phyloP scores from a whole-genome alignment of 2,797 vertebrate genomes.

The Tokudaia tokunoshimensis region DNA sequence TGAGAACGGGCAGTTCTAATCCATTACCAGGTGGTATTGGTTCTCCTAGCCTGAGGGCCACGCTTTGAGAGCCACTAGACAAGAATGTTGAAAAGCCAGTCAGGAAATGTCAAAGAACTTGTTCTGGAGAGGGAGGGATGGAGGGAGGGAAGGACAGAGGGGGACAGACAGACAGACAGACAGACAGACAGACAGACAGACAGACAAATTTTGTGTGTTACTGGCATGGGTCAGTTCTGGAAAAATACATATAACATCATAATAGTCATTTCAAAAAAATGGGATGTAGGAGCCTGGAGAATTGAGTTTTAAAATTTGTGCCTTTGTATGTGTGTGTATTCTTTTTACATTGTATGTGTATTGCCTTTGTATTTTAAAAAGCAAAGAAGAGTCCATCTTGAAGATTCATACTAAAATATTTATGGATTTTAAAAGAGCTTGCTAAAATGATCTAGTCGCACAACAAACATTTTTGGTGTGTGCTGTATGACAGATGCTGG shows the following conservation, averaged over 20 bases:
- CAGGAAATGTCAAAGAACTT: constrained; percentile 44
- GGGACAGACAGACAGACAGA: not conserved
- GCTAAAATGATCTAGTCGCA: constrained; percentile 59
- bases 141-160: not conserved
- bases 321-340: constrained; percentile 6
- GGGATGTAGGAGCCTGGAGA: constrained; percentile 17
- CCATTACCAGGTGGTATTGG: not conserved
- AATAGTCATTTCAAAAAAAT: constrained; percentile 33
- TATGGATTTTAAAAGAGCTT: constrained; percentile 59
- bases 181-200: not conserved
- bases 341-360: constrained; percentile 51
- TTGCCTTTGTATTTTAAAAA: constrained; percentile 62
- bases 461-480: constrained; percentile 65
- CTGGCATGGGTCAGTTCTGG: not conserved
- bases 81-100: constrained; percentile 59
- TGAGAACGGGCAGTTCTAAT: constrained; percentile 45
- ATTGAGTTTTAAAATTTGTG: constrained; percentile 46
- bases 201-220: not conserved
- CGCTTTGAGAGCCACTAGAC: constrained; percentile 31
- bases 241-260: constrained; percentile 27
- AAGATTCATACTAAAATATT: constrained; percentile 71
- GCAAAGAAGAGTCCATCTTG: constrained; percentile 56
- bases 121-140: not conserved
- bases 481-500: constrained; percentile 66
- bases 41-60: not conserved